Conservation (phyloP, 2,797 vertebrate genomes). For the Poliocrania exsul region DNA sequence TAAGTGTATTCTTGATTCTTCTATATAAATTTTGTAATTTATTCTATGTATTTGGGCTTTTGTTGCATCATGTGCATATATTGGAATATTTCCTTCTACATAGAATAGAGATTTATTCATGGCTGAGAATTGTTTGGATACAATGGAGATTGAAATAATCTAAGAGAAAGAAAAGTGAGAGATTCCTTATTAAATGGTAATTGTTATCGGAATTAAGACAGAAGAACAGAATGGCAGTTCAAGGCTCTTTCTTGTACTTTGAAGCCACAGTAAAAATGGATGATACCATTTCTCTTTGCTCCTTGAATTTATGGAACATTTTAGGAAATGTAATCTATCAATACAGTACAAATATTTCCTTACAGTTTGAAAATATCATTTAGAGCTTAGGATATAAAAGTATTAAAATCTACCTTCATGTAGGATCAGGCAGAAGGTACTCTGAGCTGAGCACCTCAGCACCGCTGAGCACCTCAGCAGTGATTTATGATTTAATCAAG, state of each 20-base stretch:
- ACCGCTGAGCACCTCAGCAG: background rate
- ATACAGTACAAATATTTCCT: background rate
- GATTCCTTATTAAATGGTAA: background rate
- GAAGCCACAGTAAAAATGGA: background rate
- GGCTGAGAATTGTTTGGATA: background rate
- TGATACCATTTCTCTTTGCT: background rate
- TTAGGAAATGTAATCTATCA: background rate
- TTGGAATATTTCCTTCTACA: background rate
- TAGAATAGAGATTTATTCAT: background rate
- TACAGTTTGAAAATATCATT: background rate
- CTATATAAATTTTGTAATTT: background rate
- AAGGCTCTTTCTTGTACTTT: background rate
- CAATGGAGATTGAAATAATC: background rate
- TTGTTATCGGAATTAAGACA: background rate
- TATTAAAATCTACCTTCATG: background rate
- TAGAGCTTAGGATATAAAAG: background rate
- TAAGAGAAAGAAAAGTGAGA: background rate
- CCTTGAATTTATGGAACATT: background rate
- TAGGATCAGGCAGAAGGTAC: background rate
- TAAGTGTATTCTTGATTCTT: background rate
- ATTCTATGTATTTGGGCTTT: background rate
- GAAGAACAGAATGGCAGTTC: background rate
- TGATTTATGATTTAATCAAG: constrained; percentile 7
- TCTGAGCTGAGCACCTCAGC: background rate
- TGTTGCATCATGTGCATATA: background rate